A percentile compares a stretch with the other conserved stretches of the same genome.
Evolutionary conservation across 2,797 vertebrate genomes (phyloP).

Genomic region (Paguma larvata): DNA sequence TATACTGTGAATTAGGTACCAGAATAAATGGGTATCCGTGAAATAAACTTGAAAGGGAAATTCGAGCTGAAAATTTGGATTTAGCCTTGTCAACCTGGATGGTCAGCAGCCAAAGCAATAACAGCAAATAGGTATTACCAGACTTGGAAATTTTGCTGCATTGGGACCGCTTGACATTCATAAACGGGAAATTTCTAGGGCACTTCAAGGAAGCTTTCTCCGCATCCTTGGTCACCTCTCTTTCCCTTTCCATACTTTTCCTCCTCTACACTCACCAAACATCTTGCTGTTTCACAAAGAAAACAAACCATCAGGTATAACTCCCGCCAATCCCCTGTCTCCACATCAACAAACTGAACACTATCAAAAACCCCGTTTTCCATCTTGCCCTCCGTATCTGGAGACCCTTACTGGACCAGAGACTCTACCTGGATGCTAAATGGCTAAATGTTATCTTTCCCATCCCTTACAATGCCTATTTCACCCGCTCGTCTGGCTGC

Average conservation of each 20-base stretch:
- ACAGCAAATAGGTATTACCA: neutral
- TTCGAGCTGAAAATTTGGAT: neutral
- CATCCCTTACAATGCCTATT: neutral
- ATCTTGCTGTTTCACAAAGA: neutral
- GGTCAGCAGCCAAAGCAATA: neutral
- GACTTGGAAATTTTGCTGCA: neutral
- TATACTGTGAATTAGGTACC: neutral
- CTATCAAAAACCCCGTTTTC: neutral
- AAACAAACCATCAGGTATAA: neutral
- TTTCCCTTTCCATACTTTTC: neutral
- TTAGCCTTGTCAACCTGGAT: neutral
- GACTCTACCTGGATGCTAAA: neutral
- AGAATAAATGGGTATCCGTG: neutral
- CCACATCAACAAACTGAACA: neutral
- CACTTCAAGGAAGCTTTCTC: neutral
- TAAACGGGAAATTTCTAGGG: neutral
- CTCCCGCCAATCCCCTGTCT: neutral
- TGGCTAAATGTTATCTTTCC: neutral
- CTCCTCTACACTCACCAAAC: neutral
- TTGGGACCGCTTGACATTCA: neutral
- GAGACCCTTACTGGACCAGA: neutral
- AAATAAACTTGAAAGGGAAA: neutral
- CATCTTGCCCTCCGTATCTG: no score
- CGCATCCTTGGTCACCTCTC: neutral
- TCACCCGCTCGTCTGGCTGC: neutral